A percentile compares a stretch with the other conserved stretches of the same genome.
Conservation (phyloP, 2,888 invertebrate species). For the Isotomurus palustris region DNA sequence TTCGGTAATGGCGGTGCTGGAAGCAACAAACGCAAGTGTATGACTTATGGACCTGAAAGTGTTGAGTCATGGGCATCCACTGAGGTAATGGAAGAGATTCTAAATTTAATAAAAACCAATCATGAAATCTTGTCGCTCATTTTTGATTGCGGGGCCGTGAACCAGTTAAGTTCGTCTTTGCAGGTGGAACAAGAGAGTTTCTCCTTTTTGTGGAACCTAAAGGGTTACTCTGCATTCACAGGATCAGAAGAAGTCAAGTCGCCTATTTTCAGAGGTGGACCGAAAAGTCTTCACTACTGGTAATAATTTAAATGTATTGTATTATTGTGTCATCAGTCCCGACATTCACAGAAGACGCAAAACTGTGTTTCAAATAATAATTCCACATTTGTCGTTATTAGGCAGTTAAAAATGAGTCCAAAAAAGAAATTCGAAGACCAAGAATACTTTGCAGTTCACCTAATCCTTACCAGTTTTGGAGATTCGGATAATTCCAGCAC, state of each 20-base stretch:
- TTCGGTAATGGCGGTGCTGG: constrained; percentile 4
- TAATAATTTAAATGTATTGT: constrained; percentile 12
- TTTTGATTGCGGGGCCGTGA: not conserved
- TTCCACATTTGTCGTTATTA: constrained; percentile 12
- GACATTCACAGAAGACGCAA: not conserved
- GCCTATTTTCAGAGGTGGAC: constrained; percentile 42
- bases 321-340: not conserved
- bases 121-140: constrained; percentile 1
- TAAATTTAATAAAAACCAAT: not conserved
- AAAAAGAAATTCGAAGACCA: constrained; percentile 42
- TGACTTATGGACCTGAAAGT: constrained; percentile 41
- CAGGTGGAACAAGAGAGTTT: constrained; percentile 46
- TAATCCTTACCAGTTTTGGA: constrained; percentile 40
- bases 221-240: constrained; percentile 37
- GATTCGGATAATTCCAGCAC: constrained; percentile 30
- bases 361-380: not conserved
- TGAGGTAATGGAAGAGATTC: constrained; percentile 32
- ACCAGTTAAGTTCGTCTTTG: not conserved
- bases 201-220: constrained; percentile 41
- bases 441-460: constrained; percentile 44
- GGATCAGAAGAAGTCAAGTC: constrained; percentile 43
- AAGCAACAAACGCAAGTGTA: constrained; percentile 32
- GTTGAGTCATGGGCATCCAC: constrained; percentile 43
- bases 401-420: constrained; percentile 45
- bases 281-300: constrained; percentile 42